These are phyloP conservation scores for Drosophila anomalata DNA, from an alignment of 2,888 invertebrate species.

Conservation along the genomic window DNA sequence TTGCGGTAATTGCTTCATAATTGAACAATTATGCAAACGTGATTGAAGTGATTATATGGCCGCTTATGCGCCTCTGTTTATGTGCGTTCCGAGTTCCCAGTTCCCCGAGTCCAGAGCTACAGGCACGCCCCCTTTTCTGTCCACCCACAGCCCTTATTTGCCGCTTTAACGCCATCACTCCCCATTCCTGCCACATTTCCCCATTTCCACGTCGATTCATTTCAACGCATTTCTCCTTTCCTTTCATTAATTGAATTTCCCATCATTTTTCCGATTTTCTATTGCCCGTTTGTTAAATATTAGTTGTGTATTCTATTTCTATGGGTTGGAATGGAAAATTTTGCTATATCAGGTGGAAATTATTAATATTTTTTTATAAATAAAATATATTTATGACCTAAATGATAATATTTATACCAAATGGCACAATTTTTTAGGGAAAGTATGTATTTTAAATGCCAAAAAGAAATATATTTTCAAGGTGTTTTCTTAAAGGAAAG, in stretches of 20 bases:
- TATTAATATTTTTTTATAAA: no score
- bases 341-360: no score
- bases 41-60: slow-evolving; percentile 76
- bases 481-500: no score
- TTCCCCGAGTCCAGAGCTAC: slow-evolving; percentile 7
- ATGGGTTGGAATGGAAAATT: no score
- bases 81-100: slow-evolving; percentile 26
- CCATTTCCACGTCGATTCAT: slow-evolving; percentile 72
- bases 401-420: no score
- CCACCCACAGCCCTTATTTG: background rate
- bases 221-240: slow-evolving; percentile 20
- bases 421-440: no score
- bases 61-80: slow-evolving; percentile 71
- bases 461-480: no score
- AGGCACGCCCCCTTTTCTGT: slow-evolving; percentile 29
- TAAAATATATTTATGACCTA: no score
- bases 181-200: slow-evolving; percentile 5
- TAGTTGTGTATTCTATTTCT: background rate
- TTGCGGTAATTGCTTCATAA: slow-evolving; percentile 74
- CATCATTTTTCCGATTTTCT: slow-evolving; percentile 22
- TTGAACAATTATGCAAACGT: slow-evolving; percentile 80
- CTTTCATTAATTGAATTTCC: slow-evolving; percentile 44
- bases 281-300: background rate
- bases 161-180: slow-evolving; percentile 3
- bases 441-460: no score